Conservation (phyloP, 2,888 invertebrate genomes). For the Meta bourneti region DNA sequence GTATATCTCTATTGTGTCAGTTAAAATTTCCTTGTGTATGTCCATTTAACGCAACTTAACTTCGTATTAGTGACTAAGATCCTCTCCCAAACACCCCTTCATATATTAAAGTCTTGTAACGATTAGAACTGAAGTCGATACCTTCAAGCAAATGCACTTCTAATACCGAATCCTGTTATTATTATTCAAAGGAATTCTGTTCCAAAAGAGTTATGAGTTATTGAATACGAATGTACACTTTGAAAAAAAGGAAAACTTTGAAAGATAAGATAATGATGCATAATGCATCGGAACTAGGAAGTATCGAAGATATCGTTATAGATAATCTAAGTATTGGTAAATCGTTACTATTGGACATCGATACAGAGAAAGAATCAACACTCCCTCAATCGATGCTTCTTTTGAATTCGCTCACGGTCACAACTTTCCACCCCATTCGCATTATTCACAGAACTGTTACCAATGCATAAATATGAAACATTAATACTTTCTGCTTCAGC, state of each 20-base stretch:
- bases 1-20: too few species aligned
- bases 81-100: too few species aligned
- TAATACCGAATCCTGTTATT: background rate
- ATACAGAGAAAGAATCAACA: background rate
- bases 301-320: background rate
- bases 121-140: background rate
- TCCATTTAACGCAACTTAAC: too few species aligned
- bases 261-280: background rate
- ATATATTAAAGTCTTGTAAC: too few species aligned
- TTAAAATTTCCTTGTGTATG: too few species aligned
- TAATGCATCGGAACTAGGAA: background rate
- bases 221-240: background rate
- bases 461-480: background rate
- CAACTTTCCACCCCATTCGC: background rate
- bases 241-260: background rate
- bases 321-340: background rate
- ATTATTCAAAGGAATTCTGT: background rate
- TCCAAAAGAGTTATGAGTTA: background rate
- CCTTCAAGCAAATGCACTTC: background rate
- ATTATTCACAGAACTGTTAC: background rate
- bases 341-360: background rate
- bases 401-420: background rate
- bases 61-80: too few species aligned
- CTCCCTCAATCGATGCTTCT: background rate
- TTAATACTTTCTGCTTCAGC: background rate